These are phyloP conservation scores for Eulemur macaco DNA, from an alignment of 2,113 vertebrate genomes.

Conservation along the genomic window DNA sequence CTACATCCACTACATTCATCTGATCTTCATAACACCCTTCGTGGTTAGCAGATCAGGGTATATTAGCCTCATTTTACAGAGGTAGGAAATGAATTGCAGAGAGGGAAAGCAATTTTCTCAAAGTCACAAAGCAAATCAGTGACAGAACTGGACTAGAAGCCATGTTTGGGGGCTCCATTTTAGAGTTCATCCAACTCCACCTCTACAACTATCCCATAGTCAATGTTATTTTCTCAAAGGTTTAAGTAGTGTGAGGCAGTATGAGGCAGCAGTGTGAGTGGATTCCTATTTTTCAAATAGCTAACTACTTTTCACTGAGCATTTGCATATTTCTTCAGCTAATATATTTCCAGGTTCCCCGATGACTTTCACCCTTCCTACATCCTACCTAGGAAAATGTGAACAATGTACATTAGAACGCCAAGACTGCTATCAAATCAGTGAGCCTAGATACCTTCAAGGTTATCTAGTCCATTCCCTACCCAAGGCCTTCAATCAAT, in stretches of 20 bases:
- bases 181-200: constrained; percentile 16
- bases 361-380: not conserved
- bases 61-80: not conserved
- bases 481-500: not conserved
- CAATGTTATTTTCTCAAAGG: not conserved
- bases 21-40: not conserved
- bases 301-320: not conserved
- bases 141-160: not conserved
- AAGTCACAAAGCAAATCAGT: constrained; percentile 29
- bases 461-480: not conserved
- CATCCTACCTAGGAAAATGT: not conserved
- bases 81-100: not conserved
- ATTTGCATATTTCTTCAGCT: not conserved
- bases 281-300: constrained; percentile 20
- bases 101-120: not conserved
- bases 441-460: not conserved
- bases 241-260: not conserved
- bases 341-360: not conserved
- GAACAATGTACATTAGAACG: not conserved
- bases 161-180: not conserved
- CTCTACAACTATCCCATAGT: not conserved
- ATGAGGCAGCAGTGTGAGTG: not conserved
- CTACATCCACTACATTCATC: not conserved
- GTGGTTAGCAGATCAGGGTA: not conserved
- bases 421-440: not conserved